Base-by-base conservation (phyloP, 2,888 invertebrate species). In the Tiliacea citrago region DNA sequence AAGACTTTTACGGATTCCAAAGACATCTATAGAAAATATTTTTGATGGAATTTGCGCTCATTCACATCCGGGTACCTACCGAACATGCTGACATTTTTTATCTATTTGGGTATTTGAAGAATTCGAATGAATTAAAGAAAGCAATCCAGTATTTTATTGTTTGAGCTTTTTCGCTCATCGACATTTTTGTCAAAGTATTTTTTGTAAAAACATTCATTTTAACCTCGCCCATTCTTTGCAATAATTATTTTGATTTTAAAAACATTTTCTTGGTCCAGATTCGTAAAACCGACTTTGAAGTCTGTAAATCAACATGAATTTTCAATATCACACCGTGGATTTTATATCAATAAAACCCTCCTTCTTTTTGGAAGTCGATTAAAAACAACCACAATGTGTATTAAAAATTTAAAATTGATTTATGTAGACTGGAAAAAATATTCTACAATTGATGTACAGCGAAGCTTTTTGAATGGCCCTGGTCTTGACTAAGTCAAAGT, bases 1-100 rank as follows among this genome's bases (percentile, higher is more conserved):
- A 35, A 47, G 49, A 72, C 55, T 84, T 84, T 75, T 65, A 73
- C 76, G 71, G 67, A 77, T 79, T 82, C 60, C 66, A 71, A 75
- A 70, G 62, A 75, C 10, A 62, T 75, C 57, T 72, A 70, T 81
- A 68, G 68, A 86, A 79, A 62, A 66, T 51, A 73, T 79, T 66
- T 68, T 57, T 71, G 51, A 66, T 70, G 55, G 47, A 86, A 80
- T 77, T 71, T 70, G 62, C 47, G 35, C 68, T 78, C 72, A 74
- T 82, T 77, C 77, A 74, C 65, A 70, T 61, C 35, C 49, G 51
- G 9, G n/a, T n/a, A n/a, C n/a, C n/a, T 35, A 49, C 45, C 62
- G 47, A 70, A 74, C 18, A 61, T 63, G 62, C 45, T 73, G 47
- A 49, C 16, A 24, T 39, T 70, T 60, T 73, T 58, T 66, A 69